Conservation (phyloP, 2,797 vertebrate genomes). For the Champsocephalus esox region DNA sequence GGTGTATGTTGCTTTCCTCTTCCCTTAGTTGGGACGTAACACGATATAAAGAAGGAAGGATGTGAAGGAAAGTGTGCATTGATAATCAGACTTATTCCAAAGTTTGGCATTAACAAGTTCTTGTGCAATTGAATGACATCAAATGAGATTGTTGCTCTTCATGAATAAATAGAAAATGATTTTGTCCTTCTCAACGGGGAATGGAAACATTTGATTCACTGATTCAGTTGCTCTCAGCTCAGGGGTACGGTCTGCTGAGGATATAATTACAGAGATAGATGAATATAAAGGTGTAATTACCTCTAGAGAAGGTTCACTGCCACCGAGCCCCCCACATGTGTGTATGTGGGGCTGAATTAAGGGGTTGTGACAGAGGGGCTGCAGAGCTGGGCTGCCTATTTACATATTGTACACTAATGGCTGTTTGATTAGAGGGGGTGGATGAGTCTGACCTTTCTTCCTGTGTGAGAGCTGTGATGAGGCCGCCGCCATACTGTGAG, state of each 20-base stretch:
- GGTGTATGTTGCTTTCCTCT: no score
- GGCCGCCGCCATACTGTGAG: constrained; percentile 3
- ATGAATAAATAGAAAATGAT: constrained; percentile 6
- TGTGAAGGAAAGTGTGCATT: neutral
- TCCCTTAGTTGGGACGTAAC: no score
- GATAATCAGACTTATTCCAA: neutral
- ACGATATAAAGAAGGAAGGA: no score
- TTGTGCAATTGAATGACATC: neutral
- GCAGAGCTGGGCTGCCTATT: constrained; percentile 61
- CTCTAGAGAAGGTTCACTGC: constrained; percentile 42
- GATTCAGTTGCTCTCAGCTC: constrained; percentile 40
- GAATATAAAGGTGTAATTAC: constrained; percentile 67
- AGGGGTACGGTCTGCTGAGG: constrained; percentile 18
- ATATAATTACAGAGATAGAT: constrained; percentile 71
- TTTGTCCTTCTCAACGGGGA: constrained; percentile 9
- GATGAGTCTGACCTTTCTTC: constrained; percentile 76
- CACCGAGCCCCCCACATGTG: constrained; percentile 27
- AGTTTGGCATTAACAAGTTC: neutral
- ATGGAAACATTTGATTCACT: constrained; percentile 49
- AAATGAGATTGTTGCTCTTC: neutral
- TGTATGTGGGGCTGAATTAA: constrained; percentile 55
- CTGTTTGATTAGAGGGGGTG: constrained; percentile 75
- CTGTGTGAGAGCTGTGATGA: constrained; percentile 48
- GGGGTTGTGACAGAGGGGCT: constrained; percentile 46
- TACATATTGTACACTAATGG: constrained; percentile 77